Evolutionary conservation across 2,797 vertebrate species (phyloP), one percentile per base, ranked within the genome.

Genomic region (Pipistrellus pipistrellus): DNA sequence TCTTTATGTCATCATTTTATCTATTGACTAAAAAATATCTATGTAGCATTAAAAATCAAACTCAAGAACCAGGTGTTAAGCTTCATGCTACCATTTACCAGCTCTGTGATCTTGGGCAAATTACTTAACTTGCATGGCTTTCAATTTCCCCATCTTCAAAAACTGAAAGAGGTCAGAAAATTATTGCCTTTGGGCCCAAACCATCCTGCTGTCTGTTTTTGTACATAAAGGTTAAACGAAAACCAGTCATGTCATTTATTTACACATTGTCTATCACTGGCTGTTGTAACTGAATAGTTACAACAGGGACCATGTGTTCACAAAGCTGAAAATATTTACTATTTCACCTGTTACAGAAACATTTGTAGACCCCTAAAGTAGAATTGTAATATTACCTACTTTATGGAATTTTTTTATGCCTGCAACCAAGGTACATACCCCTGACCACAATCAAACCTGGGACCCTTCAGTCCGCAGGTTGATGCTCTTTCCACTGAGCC

Each of bases 181-280:
- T 32, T 66, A 51, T 51, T 20, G 32, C 38, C 35, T 85, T 57
- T 38, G 23, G 48, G 18, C 18, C 55, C 92, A 85, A 88, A 6
- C 23, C 10, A 71, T 30, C 32, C 32, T 90, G 18, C 27, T 80
- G 6, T 35, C 6, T 46, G 8, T 72, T 90, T 80, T 85, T 64
- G 62, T 53, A 89, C 87, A 78, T 44, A 51, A 55, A 71, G 35
- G 81, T 94, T 94, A 72, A 85, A 27, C 89, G 55, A 32, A 85
- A 84, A 9, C 59, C 13, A 93, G 46, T 2, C 44, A 48, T 12
- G 7, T 3, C n/a, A 53, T 85, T 75, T 46, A 69, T 57, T 93
- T 90, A 41, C 21, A 12, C 75, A 14, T 38, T 48, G 9, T 51
- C 11, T 83, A 14, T 59, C 15, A 30, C 38, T 85, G 30, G 30